Percentiles rank a stretch among this genome's conserved stretches.
phyloP scores from a whole-genome alignment of 2,113 vertebrate species.

The Nyctibius bracteatus region DNA sequence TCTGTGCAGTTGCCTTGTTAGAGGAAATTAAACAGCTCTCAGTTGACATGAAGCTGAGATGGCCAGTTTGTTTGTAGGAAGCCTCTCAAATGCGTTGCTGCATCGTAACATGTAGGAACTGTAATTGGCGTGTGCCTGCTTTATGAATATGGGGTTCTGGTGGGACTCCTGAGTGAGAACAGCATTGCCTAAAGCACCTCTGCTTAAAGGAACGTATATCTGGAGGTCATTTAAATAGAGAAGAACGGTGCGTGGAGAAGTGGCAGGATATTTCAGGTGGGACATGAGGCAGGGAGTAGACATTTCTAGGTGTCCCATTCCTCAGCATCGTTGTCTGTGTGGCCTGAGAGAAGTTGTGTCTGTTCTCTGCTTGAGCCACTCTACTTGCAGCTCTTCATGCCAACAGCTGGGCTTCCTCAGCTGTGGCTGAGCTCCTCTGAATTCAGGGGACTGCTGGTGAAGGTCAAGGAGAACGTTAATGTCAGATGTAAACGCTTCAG shows the following conservation, averaged over 20 bases:
- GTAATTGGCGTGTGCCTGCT: accelerated
- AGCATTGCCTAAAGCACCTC: not conserved
- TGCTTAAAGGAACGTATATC: not conserved
- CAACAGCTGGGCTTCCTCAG: not conserved
- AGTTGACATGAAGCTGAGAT: not conserved
- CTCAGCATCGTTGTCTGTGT: accelerated
- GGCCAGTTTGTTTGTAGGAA: not conserved
- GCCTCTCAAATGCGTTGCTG: not conserved
- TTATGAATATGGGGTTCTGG: too few relatives aligned
- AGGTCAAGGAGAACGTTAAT: not conserved
- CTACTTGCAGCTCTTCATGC: not conserved
- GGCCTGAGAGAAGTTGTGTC: too few relatives aligned
- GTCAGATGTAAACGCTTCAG: not conserved
- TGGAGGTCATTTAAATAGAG: not conserved
- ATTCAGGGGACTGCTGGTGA: not conserved
- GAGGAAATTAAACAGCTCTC: not conserved
- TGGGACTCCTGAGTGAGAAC: not conserved
- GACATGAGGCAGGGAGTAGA: not conserved
- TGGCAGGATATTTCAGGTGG: not conserved
- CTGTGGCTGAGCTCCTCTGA: not conserved
- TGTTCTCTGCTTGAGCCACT: not conserved
- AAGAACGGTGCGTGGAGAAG: accelerated
- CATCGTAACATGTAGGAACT: accelerated
- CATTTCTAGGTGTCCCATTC: not conserved
- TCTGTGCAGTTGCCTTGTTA: not conserved